These are phyloP conservation scores for Cinclus cinclus DNA, from an alignment of 2,113 vertebrate genomes.

Conservation along the genomic window DNA sequence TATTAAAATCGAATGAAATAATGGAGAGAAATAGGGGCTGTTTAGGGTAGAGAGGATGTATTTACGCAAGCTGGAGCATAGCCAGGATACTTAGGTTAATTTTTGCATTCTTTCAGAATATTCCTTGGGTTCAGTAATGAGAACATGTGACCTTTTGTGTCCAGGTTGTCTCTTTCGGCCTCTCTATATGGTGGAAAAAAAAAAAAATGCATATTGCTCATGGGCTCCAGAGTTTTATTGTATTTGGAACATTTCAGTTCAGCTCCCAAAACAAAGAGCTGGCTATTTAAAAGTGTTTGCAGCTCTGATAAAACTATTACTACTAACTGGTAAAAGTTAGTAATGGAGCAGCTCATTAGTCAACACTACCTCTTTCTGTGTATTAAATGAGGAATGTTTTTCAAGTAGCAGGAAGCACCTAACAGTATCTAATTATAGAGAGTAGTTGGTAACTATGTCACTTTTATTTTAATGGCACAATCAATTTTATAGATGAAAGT, in stretches of 20 bases:
- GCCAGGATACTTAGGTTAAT: slow-evolving; percentile 8
- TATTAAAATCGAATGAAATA: slow-evolving; percentile 33
- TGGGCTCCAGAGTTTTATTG: not conserved
- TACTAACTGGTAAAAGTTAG: slow-evolving; percentile 63
- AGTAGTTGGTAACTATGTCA: slow-evolving; percentile 54
- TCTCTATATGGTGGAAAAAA: not conserved
- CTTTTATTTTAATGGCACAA: slow-evolving; percentile 68
- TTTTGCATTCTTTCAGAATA: slow-evolving; percentile 27
- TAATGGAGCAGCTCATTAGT: slow-evolving; percentile 66
- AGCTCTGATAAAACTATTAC: slow-evolving; percentile 62
- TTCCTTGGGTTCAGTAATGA: slow-evolving; percentile 17
- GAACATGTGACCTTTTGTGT: slow-evolving; percentile 5
- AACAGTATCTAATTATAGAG: slow-evolving; percentile 69
- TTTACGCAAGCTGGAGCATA: slow-evolving; percentile 1
- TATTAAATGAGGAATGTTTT: slow-evolving; percentile 68
- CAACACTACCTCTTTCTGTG: slow-evolving; percentile 54
- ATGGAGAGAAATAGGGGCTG: not conserved
- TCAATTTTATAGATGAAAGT: slow-evolving; percentile 73
- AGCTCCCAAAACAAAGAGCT: slow-evolving; percentile 52
- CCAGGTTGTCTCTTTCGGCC: slow-evolving; percentile 42
- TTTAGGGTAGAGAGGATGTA: not conserved
- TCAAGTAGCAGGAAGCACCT: slow-evolving; percentile 66
- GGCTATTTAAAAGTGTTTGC: slow-evolving; percentile 60
- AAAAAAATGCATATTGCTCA: not conserved
- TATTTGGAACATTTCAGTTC: not conserved